These are phyloP conservation scores for Chionis minor DNA, from an alignment of 2,113 vertebrate species.

Conservation along the genomic window DNA sequence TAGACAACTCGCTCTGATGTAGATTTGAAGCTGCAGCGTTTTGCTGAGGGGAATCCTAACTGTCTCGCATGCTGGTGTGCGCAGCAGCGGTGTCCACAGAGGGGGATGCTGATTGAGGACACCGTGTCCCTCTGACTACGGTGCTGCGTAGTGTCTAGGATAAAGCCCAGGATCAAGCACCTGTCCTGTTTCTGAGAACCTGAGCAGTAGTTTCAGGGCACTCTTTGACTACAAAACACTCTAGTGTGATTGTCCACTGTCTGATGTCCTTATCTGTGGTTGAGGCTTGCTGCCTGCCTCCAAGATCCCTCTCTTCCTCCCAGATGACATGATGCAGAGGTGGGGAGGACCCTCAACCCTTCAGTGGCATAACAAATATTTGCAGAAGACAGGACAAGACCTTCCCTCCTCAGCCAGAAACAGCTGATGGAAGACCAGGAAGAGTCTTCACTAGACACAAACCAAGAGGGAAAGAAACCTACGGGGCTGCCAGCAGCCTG, in stretches of 20 bases:
- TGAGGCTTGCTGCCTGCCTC: neutral
- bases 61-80: slow-evolving; percentile 5
- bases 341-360: neutral
- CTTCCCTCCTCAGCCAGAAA: neutral
- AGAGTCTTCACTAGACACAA: neutral
- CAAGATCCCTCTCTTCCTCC: neutral
- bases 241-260: neutral
- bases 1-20: slow-evolving; percentile 49
- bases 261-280: neutral
- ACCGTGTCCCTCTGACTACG: neutral
- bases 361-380: neutral
- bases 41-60: slow-evolving; percentile 64
- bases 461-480: neutral
- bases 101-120: slow-evolving; percentile 9
- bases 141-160: neutral
- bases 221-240: neutral
- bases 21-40: slow-evolving; percentile 60
- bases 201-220: neutral
- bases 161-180: neutral
- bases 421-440: neutral
- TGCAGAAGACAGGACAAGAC: neutral
- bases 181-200: neutral
- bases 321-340: neutral
- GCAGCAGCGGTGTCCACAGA: neutral
- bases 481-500: neutral